These are phyloP conservation scores for Hephaestus fuliginosus DNA, from an alignment of 2,797 vertebrate genomes.

Conservation along the genomic window DNA sequence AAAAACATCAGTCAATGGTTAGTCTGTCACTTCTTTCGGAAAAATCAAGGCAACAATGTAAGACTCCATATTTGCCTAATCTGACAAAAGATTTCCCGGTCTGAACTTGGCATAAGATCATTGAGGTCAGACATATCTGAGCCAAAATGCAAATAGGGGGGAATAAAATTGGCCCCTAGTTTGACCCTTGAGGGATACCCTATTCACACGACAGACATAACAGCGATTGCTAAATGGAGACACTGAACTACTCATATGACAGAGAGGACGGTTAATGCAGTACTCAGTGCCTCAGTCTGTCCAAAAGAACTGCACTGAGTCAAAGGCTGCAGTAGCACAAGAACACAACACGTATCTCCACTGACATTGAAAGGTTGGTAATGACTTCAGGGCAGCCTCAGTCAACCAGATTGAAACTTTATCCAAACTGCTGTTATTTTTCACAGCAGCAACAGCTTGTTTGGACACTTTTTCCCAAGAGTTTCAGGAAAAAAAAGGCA, in stretches of 20 bases:
- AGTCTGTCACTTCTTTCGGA: too few species aligned
- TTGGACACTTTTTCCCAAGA: not conserved
- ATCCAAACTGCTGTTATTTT: constrained; percentile 1
- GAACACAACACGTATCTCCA: constrained; percentile 6
- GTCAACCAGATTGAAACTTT: not conserved
- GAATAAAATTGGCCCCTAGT: not conserved
- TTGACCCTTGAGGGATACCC: not conserved
- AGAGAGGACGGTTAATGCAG: constrained; percentile 1
- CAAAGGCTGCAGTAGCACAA: constrained; percentile 12
- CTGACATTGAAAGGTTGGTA: constrained; percentile 25
- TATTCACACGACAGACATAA: not conserved
- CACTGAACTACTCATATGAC: not conserved
- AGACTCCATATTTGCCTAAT: too few species aligned
- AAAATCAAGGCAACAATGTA: too few species aligned
- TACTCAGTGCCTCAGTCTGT: not conserved
- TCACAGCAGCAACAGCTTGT: not conserved
- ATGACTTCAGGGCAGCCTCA: constrained; percentile 14
- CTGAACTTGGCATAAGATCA: not conserved
- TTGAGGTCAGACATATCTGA: not conserved
- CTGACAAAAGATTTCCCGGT: too few species aligned
- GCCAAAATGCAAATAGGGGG: not conserved
- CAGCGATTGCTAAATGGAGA: constrained; percentile 1
- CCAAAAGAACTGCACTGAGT: constrained; percentile 2
- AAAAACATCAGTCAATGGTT: too few species aligned
- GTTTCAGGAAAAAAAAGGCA: constrained; percentile 13